A percentile compares a stretch with the other conserved stretches of the same genome.
Evolutionary conservation across 2,888 invertebrate genomes (phyloP).

Genomic region (Eurytoma adleriae): DNA sequence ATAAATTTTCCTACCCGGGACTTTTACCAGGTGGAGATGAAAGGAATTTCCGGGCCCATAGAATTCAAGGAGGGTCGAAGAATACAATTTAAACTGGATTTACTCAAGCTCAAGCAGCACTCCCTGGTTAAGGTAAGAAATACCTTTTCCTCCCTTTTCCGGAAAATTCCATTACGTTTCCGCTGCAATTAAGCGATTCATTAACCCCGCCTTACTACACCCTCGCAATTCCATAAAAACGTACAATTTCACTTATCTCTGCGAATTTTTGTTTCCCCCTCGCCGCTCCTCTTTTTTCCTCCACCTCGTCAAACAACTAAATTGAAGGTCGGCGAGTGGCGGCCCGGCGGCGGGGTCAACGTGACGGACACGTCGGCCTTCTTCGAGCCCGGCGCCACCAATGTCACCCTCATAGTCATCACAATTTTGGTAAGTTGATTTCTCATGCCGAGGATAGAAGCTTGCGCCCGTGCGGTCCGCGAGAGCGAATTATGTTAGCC

Average conservation of each 20-base stretch:
- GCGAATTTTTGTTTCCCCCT: not conserved
- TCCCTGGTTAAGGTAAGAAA: slow-evolving; percentile 81
- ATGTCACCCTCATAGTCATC: slow-evolving; percentile 86
- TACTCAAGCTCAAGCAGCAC: slow-evolving; percentile 85
- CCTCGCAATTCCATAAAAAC: not conserved
- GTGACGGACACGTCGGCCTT: slow-evolving; percentile 84
- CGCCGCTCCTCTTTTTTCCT: too few relatives aligned
- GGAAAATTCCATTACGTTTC: slow-evolving; percentile 24
- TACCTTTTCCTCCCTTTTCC: not conserved
- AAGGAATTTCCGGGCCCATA: slow-evolving; percentile 88
- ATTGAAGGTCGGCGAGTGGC: slow-evolving; percentile 84
- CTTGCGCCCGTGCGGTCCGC: too few relatives aligned
- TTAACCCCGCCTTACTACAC: not conserved
- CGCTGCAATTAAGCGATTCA: slow-evolving; percentile 23
- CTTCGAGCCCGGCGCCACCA: slow-evolving; percentile 84
- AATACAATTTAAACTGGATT: slow-evolving; percentile 85
- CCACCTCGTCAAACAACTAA: not conserved
- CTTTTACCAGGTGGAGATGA: slow-evolving; percentile 82
- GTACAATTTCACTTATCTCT: not conserved
- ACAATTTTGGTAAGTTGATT: slow-evolving; percentile 83
- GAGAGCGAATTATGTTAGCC: too few relatives aligned
- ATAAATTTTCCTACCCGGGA: not conserved
- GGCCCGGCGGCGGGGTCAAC: slow-evolving; percentile 82
- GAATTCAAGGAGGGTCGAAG: slow-evolving; percentile 88
- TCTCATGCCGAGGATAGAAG: not conserved